Evolutionary conservation across 1,140 invertebrate genomes (phyloP), one percentile per base, ranked within the genome.

Genomic region (Hyposmocoma kahamanoa): DNA sequence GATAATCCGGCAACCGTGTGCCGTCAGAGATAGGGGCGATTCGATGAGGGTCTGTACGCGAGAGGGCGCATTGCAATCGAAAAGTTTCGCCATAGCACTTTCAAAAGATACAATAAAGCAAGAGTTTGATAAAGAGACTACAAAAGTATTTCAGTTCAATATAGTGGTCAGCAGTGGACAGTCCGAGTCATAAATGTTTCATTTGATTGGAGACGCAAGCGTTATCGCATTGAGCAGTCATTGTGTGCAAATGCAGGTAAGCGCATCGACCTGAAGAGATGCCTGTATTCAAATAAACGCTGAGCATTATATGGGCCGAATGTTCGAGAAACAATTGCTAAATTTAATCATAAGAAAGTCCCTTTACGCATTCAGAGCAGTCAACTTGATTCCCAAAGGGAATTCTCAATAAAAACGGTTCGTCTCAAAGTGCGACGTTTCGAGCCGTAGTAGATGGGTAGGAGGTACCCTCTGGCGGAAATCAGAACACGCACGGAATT

Each of bases 221-320:
- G 57, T 56, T 53, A 39, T 53, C 56, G 53, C 51, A 17, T 13
- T 34, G 8, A 28, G 51, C 58, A 52, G 38, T 50, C 58, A 69
- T 78, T 73, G 74, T 78, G 67, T 74, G 73, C 65, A 69, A 77
- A 69, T 78, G 63, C 56, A 48, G 46, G 51, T 54, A 53, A 60
- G 62, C 64, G 59, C 69, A 62, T 65, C 62, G 70, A 70, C 66
- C 61, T 62, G 64, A 69, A 65, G 62, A 59, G 55, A 65, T 62
- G 32, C 32, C 32, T 36, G 15, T 36, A 36, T 36, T n/a, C 11
- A 15, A 36, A 36, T 36, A 36, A 17, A 26, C n/a, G n/a, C n/a
- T n/a, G n/a, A n/a, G 64, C 57, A 70, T 64, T 55, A 62, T 57
- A 59, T 60, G 56, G 63, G 59, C 47, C 53, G 49, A 49, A 56